Evolutionary conservation across 2,888 invertebrate genomes (phyloP).

Genomic region (Frankliniella intonsa): DNA sequence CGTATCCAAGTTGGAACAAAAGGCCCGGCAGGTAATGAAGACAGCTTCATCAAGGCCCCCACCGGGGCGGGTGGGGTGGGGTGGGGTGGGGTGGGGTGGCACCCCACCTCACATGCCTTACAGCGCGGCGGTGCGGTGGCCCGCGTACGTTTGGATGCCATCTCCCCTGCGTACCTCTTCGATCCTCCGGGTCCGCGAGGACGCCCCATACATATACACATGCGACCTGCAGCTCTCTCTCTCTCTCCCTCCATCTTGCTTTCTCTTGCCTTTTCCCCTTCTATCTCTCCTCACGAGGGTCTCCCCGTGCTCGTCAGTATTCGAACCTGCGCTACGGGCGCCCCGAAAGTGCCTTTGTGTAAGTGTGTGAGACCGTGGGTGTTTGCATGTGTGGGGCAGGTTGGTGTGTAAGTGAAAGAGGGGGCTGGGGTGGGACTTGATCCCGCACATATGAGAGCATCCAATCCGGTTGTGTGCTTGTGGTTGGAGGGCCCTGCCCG

Average conservation of each 20-base stretch:
- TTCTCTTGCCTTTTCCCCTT: too few relatives aligned
- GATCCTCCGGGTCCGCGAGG: too few relatives aligned
- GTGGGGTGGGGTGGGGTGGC: background rate
- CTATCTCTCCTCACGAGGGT: too few relatives aligned
- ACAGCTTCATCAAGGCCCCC: background rate
- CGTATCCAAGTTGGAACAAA: slow-evolving; percentile 10
- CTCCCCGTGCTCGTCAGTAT: too few relatives aligned
- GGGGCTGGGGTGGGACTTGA: too few relatives aligned
- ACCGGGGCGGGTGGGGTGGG: background rate
- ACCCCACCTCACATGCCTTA: background rate
- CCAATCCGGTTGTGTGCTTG: background rate
- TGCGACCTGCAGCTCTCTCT: too few relatives aligned
- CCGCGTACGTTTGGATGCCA: too few relatives aligned
- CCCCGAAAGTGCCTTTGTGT: background rate
- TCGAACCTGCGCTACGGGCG: too few relatives aligned
- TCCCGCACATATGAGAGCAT: background rate
- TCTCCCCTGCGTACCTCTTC: too few relatives aligned
- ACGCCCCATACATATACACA: too few relatives aligned
- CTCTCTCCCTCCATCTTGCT: too few relatives aligned
- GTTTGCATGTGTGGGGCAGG: background rate
- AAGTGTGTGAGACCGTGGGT: background rate
- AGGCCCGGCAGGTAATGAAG: background rate
- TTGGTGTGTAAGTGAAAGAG: background rate
- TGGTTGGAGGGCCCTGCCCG: background rate
- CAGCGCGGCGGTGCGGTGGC: background rate